Evolutionary conservation across 2,797 vertebrate species (phyloP).

Genomic region (Limnodromus scolopaceus): DNA sequence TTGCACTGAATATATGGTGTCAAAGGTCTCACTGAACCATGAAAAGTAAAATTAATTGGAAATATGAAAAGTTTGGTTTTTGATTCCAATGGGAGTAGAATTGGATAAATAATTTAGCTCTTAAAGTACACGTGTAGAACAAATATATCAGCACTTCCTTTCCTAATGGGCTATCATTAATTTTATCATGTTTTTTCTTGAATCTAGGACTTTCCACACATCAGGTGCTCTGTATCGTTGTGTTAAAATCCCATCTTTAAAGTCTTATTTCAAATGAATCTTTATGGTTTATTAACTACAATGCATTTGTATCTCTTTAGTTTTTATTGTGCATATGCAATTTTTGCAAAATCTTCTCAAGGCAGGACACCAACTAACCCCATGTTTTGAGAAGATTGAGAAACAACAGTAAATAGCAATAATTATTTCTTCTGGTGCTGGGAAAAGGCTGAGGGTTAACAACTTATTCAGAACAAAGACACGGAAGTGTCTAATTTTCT

Average conservation of each 20-base stretch:
- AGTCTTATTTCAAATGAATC: background rate
- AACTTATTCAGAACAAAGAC: background rate
- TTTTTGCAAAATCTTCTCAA: background rate
- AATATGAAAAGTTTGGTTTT: background rate
- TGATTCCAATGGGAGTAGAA: background rate
- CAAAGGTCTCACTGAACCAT: background rate
- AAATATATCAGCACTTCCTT: background rate
- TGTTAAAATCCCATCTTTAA: background rate
- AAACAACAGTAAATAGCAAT: background rate
- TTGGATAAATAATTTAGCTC: background rate
- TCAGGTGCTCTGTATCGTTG: background rate
- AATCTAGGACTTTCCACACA: background rate
- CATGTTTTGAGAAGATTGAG: background rate
- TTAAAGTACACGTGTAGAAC: background rate
- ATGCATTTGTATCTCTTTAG: background rate
- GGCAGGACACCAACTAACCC: fast-evolving
- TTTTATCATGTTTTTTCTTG: background rate
- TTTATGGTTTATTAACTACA: background rate
- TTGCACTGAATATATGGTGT: background rate
- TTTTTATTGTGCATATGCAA: background rate
- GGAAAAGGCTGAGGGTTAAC: conserved; percentile 2
- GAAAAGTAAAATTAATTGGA: background rate
- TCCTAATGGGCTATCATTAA: background rate
- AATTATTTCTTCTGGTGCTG: background rate
- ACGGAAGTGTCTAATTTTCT: background rate